phyloP scores from a whole-genome alignment of 2,797 vertebrate species.

The Nasua narica region DNA sequence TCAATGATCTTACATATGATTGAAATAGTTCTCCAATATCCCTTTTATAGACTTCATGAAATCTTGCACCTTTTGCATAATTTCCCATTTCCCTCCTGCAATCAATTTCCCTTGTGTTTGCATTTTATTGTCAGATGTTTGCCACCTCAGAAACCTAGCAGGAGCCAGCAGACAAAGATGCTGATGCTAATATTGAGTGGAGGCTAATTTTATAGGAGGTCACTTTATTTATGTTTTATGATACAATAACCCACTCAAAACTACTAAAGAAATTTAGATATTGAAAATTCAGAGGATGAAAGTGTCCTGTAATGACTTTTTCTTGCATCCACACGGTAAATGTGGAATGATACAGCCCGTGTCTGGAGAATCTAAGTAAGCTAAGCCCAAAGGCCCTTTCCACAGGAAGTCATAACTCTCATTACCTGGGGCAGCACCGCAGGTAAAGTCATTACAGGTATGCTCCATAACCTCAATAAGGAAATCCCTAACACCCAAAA shows the following conservation, averaged over 20 bases:
- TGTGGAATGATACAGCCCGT: background rate
- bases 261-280: background rate
- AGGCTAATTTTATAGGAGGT: background rate
- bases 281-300: background rate
- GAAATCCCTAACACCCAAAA: background rate
- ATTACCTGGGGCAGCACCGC: background rate
- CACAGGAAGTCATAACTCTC: background rate
- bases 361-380: background rate
- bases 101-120: background rate
- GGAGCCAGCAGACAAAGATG: background rate
- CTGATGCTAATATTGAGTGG: background rate
- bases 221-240: background rate
- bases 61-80: background rate
- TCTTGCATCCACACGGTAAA: background rate
- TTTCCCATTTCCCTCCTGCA: background rate
- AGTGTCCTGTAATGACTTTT: background rate
- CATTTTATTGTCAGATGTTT: background rate
- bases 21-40: background rate
- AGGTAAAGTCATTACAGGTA: background rate
- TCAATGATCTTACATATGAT: background rate
- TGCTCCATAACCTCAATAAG: background rate
- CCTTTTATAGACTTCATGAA: background rate
- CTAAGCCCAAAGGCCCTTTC: background rate
- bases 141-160: background rate
- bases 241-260: background rate